phyloP scores from a whole-genome alignment of 2,888 invertebrate species.

The Sarcophaga rosellei region DNA sequence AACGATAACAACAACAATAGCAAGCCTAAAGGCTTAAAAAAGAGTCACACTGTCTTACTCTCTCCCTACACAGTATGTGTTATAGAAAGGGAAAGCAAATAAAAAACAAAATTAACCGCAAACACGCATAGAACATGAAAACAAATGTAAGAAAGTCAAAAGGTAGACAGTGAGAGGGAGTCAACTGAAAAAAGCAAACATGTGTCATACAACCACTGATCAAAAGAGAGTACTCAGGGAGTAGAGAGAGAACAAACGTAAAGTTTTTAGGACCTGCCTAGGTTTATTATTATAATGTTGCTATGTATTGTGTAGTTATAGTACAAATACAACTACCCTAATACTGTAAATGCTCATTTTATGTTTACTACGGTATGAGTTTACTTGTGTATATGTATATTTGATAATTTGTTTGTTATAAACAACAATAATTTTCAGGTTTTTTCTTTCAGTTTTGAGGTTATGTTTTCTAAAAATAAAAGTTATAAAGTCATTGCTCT shows the following conservation, averaged over 20 bases:
- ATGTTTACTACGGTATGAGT: not conserved
- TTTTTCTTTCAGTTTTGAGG: not conserved
- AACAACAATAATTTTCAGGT: not conserved
- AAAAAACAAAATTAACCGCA: not conserved
- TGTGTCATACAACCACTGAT: not conserved
- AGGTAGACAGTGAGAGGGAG: not conserved
- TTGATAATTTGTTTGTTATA: not conserved
- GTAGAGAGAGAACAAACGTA: not conserved
- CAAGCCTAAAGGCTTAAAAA: constrained; percentile 6
- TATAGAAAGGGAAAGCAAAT: not conserved
- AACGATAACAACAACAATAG: not conserved
- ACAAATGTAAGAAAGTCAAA: not conserved
- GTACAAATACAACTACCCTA: not conserved
- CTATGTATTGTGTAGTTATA: not conserved
- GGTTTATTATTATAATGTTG: not conserved
- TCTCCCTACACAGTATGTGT: not conserved
- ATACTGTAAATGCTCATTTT: not conserved
- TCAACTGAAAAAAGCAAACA: not conserved
- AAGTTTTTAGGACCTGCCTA: not conserved
- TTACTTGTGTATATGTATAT: not conserved
- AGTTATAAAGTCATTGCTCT: not conserved
- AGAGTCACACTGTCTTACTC: not conserved
- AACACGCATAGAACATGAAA: not conserved
- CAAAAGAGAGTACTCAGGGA: not conserved
- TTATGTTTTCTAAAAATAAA: not conserved